A percentile compares a stretch with the other conserved stretches of the same genome.
Conservation (phyloP, 2,113 vertebrate genomes). For the Hemichromis elongatus region DNA sequence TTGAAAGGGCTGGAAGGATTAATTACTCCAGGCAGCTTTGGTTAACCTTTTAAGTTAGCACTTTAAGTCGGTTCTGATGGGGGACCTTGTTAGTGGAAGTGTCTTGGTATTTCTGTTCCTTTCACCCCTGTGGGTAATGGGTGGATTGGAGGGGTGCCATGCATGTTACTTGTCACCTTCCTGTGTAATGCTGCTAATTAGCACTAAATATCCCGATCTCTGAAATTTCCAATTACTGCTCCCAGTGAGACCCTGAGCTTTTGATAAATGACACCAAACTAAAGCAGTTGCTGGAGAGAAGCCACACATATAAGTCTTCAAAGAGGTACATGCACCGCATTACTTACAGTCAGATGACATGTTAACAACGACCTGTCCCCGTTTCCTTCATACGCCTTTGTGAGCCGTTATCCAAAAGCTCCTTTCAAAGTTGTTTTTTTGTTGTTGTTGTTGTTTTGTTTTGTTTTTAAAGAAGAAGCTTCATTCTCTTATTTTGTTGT, state of each 20-base stretch:
- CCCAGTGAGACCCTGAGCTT: slow-evolving; percentile 27
- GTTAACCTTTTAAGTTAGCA: slow-evolving; percentile 58
- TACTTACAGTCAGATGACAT: neutral
- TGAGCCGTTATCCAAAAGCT: neutral
- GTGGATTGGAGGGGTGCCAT: neutral
- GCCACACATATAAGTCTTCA: neutral
- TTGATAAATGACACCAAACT: slow-evolving; percentile 28
- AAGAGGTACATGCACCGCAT: neutral
- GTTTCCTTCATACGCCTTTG: neutral
- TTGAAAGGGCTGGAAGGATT: slow-evolving; percentile 52
- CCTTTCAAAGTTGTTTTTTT: neutral
- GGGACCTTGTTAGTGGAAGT: slow-evolving; percentile 9
- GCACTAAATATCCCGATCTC: slow-evolving; percentile 44
- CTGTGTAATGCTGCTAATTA: slow-evolving; percentile 53
- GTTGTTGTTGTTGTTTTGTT: neutral
- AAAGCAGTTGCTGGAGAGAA: slow-evolving; percentile 4
- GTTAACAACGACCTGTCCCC: neutral
- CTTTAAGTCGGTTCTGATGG: slow-evolving; percentile 19
- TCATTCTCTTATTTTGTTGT: neutral
- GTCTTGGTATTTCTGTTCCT: slow-evolving; percentile 21
- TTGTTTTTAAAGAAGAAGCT: neutral
- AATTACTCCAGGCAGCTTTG: slow-evolving; percentile 40
- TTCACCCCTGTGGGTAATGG: neutral
- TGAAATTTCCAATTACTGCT: slow-evolving; percentile 56
- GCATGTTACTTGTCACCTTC: slow-evolving; percentile 51